phyloP scores from a whole-genome alignment of 2,888 invertebrate genomes.

The Dynastes maya region DNA sequence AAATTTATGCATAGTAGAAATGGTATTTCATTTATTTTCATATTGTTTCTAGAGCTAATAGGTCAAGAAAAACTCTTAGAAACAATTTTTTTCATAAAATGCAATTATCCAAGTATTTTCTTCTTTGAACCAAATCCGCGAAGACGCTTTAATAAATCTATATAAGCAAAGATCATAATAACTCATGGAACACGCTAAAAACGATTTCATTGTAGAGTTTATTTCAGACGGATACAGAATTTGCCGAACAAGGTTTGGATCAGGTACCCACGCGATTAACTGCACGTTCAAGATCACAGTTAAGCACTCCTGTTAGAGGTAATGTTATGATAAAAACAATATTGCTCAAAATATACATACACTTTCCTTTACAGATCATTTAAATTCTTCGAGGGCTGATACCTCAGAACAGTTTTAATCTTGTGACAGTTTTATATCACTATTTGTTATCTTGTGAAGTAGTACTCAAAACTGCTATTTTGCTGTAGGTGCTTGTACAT shows the following conservation, averaged over 20 bases:
- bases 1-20: too few relatives aligned
- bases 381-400: slow-evolving; percentile 58
- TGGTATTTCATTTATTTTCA: too few relatives aligned
- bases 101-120: background rate
- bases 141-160: too few relatives aligned
- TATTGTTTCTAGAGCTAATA: too few relatives aligned
- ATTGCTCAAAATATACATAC: background rate
- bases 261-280: slow-evolving; percentile 77
- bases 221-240: slow-evolving; percentile 75
- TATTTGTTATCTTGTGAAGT: slow-evolving; percentile 10
- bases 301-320: slow-evolving; percentile 67
- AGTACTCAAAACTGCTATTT: background rate
- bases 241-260: slow-evolving; percentile 75
- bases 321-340: slow-evolving; percentile 21
- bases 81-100: background rate
- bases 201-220: background rate
- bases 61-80: too few relatives aligned
- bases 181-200: background rate
- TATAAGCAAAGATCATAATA: background rate
- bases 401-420: slow-evolving; percentile 59
- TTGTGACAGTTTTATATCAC: background rate
- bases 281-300: slow-evolving; percentile 63
- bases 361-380: slow-evolving; percentile 55
- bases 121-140: background rate
- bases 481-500: background rate